phyloP scores from a whole-genome alignment of 2,113 vertebrate species.

The Micromys minutus region DNA sequence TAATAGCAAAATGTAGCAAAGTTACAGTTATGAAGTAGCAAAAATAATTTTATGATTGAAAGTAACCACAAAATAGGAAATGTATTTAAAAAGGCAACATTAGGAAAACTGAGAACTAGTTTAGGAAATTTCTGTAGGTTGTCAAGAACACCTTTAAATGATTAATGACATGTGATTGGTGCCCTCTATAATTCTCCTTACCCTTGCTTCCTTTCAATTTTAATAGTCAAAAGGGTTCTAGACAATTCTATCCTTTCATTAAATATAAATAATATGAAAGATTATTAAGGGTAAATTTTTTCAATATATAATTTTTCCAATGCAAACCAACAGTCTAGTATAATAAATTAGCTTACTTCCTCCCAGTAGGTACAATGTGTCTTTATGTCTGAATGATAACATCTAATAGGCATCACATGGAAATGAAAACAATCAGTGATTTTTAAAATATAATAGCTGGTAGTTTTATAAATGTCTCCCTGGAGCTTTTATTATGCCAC shows the following conservation, averaged over 20 bases:
- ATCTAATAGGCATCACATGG: not conserved
- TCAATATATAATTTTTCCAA: not conserved
- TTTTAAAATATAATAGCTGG: not conserved
- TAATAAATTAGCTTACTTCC: not conserved
- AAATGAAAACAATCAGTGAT: not conserved
- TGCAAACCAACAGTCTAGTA: not conserved
- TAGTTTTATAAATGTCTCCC: constrained; percentile 23
- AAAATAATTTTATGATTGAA: not conserved
- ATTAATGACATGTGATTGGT: not conserved
- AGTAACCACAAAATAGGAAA: not conserved
- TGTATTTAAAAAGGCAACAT: not conserved
- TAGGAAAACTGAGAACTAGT: not conserved
- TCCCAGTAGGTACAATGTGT: not conserved
- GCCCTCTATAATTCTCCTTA: not conserved
- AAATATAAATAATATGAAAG: not conserved
- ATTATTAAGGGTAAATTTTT: not conserved
- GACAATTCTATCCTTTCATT: not conserved
- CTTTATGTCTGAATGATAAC: not conserved
- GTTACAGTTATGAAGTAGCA: not conserved
- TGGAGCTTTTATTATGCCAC: constrained; percentile 10
- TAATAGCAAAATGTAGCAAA: not conserved
- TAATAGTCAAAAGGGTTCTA: not conserved
- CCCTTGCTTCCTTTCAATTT: constrained; percentile 10
- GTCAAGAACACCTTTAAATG: not conserved
- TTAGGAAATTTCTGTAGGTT: not conserved